These are phyloP conservation scores for Pholis gunnellus DNA, from an alignment of 2,113 vertebrate genomes.

Conservation along the genomic window DNA sequence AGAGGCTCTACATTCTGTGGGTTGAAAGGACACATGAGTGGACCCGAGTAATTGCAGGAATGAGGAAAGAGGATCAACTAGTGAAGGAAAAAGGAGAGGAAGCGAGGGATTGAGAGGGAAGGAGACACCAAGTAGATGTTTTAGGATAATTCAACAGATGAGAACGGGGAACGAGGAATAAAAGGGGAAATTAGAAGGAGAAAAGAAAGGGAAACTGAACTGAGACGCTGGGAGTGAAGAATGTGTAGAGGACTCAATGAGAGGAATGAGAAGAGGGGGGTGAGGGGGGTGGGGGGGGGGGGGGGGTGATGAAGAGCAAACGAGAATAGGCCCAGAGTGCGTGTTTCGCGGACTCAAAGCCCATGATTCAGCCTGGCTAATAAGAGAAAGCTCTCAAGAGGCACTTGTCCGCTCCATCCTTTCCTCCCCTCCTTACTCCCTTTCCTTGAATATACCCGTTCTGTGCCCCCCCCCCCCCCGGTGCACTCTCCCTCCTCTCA, in stretches of 20 bases:
- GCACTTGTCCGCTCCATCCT: slow-evolving; percentile 70
- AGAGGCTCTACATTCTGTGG: not conserved
- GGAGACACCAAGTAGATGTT: slow-evolving; percentile 60
- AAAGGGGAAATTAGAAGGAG: slow-evolving; percentile 48
- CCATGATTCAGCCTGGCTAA: slow-evolving; percentile 72
- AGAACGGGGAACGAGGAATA: slow-evolving; percentile 10
- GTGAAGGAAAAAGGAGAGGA: slow-evolving; percentile 32
- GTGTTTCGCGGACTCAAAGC: slow-evolving; percentile 70
- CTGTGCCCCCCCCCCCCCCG: slow-evolving; percentile 49
- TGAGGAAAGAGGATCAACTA: slow-evolving; percentile 45
- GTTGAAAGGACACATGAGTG: slow-evolving; percentile 42
- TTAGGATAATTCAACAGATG: slow-evolving; percentile 57
- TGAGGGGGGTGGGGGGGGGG: slow-evolving; percentile 38
- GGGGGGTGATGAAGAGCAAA: slow-evolving; percentile 22
- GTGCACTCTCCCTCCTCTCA: slow-evolving; percentile 68
- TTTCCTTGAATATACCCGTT: slow-evolving; percentile 70
- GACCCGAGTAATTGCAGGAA: slow-evolving; percentile 42
- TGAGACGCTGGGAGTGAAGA: slow-evolving; percentile 52
- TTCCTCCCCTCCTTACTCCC: slow-evolving; percentile 59
- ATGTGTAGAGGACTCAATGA: slow-evolving; percentile 62
- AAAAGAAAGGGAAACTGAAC: slow-evolving; percentile 22
- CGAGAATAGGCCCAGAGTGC: slow-evolving; percentile 52
- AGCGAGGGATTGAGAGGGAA: slow-evolving; percentile 22
- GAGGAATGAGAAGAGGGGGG: slow-evolving; percentile 59
- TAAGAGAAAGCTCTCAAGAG: slow-evolving; percentile 78